Percentiles rank a stretch among this genome's conserved stretches.
Conservation (phyloP, 2,888 invertebrate species). For the Hartigia nigra region DNA sequence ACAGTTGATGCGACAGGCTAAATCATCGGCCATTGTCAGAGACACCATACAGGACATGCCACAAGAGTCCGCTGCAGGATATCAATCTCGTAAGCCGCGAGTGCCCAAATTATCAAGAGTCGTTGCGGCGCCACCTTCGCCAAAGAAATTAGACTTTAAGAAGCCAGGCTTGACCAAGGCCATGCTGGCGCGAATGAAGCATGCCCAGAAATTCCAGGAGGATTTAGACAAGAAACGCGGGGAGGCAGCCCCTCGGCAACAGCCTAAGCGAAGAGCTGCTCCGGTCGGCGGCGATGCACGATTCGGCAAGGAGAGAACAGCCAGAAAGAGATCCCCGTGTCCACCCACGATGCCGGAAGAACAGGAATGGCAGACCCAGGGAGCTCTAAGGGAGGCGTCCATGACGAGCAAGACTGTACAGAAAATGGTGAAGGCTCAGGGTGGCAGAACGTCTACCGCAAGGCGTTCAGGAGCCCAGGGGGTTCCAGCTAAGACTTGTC, state of each 20-base stretch:
- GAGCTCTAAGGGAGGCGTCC: constrained; percentile 8
- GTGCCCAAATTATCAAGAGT: neutral
- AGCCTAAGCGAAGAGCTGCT: constrained; percentile 34
- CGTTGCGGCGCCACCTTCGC: constrained; percentile 25
- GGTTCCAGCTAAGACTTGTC: constrained; percentile 37
- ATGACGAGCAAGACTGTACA: neutral
- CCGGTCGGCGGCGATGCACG: constrained; percentile 45
- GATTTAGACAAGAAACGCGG: constrained; percentile 31
- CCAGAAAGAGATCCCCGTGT: neutral
- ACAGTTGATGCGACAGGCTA: constrained; percentile 43
- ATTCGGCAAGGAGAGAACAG: constrained; percentile 18
- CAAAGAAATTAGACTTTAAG: constrained; percentile 47
- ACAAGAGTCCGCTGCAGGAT: neutral
- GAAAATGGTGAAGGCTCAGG: neutral
- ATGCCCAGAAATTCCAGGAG: constrained; percentile 34
- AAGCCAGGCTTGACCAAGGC: constrained; percentile 50
- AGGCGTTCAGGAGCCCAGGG: neutral
- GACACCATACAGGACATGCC: constrained; percentile 24
- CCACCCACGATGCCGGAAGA: neutral
- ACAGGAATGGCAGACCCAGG: constrained; percentile 9
- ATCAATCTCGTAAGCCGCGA: neutral
- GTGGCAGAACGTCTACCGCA: neutral
- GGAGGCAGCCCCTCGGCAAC: neutral
- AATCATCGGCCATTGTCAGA: constrained; percentile 36
- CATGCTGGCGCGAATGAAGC: constrained; percentile 51